These are phyloP conservation scores for Glossophaga mutica DNA, from an alignment of 2,797 vertebrate species.

Conservation along the genomic window DNA sequence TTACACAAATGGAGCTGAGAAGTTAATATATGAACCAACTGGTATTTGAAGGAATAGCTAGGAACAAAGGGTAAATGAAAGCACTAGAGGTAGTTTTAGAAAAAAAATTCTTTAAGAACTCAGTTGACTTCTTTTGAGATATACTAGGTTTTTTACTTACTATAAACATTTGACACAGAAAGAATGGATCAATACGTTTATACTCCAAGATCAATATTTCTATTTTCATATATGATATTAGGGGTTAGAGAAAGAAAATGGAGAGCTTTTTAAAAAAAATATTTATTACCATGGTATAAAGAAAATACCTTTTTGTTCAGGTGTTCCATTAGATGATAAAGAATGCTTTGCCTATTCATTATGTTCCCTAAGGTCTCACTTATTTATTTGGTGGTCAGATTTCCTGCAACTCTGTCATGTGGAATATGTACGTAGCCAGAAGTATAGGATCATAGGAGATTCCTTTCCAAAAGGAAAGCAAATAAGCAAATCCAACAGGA, in stretches of 20 bases:
- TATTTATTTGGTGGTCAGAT: neutral
- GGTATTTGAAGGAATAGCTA: neutral
- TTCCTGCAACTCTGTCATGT: neutral
- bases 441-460: neutral
- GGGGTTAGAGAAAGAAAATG: conserved; percentile 13
- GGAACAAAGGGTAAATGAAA: neutral
- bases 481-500: no score
- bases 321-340: neutral
- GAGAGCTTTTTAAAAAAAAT: neutral
- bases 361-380: neutral
- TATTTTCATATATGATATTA: conserved; percentile 48
- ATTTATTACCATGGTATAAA: neutral
- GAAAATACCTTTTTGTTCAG: neutral
- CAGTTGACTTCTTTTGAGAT: conserved; percentile 58
- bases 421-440: neutral
- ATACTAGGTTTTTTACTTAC: conserved; percentile 66
- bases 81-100: neutral
- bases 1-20: neutral
- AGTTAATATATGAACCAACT: neutral
- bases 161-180: conserved; percentile 71
- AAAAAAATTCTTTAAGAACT: neutral
- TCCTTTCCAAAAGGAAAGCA: neutral
- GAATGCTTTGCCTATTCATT: neutral
- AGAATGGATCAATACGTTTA: conserved; percentile 70
- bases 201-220: conserved; percentile 59